Percentiles rank a stretch among this genome's conserved stretches.
These are phyloP conservation scores for Xenops minutus DNA, from an alignment of 2,797 vertebrate species.

Conservation along the genomic window DNA sequence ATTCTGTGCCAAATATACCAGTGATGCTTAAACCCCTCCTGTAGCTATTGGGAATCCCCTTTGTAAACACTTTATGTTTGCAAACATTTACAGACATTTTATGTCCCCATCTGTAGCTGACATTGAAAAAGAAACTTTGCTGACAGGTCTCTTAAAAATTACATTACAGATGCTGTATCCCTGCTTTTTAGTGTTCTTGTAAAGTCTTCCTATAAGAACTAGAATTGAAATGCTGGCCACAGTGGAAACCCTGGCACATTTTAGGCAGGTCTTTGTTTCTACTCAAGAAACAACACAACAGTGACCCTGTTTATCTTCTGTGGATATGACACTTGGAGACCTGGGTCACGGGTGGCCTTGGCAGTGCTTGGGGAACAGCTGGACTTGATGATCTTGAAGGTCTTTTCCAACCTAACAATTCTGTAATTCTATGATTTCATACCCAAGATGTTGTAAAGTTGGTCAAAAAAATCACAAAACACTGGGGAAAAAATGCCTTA, in stretches of 20 bases:
- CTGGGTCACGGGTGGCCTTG: neutral
- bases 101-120: neutral
- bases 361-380: neutral
- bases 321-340: neutral
- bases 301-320: neutral
- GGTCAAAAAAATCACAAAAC: neutral
- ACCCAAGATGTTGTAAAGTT: neutral
- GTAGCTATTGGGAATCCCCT: neutral
- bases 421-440: neutral
- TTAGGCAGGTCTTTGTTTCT: neutral
- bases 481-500: neutral
- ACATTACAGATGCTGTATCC: neutral
- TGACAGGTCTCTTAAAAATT: neutral
- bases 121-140: neutral
- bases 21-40: neutral
- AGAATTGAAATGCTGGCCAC: neutral
- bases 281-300: neutral
- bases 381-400: neutral
- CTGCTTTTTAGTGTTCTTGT: neutral
- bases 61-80: neutral
- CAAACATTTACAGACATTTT: neutral
- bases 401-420: neutral
- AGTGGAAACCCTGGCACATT: neutral
- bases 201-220: neutral
- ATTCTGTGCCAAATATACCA: neutral